Conservation (phyloP, 2,797 vertebrate species). For the Sternotherus odoratus region DNA sequence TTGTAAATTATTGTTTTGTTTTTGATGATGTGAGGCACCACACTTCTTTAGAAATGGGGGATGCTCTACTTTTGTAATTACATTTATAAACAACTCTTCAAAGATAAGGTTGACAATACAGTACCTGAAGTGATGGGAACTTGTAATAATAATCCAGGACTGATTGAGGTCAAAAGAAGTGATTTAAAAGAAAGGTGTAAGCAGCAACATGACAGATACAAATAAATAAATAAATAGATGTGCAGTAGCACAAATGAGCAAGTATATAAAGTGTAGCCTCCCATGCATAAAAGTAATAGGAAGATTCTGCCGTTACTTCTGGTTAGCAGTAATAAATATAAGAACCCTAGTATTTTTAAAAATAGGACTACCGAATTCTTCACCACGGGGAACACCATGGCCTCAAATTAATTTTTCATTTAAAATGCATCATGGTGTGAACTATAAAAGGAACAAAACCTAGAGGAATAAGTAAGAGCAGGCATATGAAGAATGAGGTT, state of each 20-base stretch:
- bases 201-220: background rate
- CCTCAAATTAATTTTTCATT: background rate
- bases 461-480: background rate
- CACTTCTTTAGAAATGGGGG: background rate
- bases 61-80: slow-evolving; percentile 27
- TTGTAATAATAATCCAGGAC: background rate
- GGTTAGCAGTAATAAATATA: background rate
- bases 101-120: slow-evolving; percentile 25
- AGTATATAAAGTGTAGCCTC: background rate
- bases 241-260: background rate
- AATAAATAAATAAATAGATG: background rate
- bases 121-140: background rate
- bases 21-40: background rate
- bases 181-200: slow-evolving; percentile 1
- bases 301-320: background rate
- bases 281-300: background rate
- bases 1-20: background rate
- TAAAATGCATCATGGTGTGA: background rate
- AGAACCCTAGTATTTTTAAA: slow-evolving; percentile 10
- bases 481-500: background rate
- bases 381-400: background rate
- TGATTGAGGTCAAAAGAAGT: background rate
- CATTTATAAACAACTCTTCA: background rate
- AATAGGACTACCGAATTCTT: background rate
- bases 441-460: background rate